Percentiles rank a stretch among this genome's conserved stretches.
These are phyloP conservation scores for Sebastes trivittatus DNA, from an alignment of 2,797 vertebrate species.

Conservation along the genomic window DNA sequence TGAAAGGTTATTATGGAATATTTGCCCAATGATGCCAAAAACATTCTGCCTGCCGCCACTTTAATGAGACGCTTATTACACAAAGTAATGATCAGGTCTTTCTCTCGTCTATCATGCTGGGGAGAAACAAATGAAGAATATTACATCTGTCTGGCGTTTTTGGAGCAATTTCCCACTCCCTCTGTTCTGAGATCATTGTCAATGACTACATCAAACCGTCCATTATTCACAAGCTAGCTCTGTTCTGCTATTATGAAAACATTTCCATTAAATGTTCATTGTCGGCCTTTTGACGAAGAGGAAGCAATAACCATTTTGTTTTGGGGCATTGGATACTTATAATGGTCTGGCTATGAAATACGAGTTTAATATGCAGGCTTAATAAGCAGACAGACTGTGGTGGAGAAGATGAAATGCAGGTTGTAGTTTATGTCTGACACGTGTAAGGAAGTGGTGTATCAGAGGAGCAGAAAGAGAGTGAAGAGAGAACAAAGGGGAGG, in stretches of 20 bases:
- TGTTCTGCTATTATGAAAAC: constrained; percentile 15
- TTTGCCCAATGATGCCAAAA: no score
- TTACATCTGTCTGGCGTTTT: constrained; percentile 1
- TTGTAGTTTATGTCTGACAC: constrained; percentile 5
- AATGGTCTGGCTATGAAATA: constrained; percentile 38
- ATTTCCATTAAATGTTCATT: constrained; percentile 41
- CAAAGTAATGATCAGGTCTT: not conserved
- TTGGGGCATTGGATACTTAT: constrained; percentile 10
- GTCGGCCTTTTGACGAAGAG: constrained; percentile 15
- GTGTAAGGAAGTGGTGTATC: constrained; percentile 4
- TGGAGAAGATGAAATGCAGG: constrained; percentile 15
- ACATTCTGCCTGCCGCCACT: no score
- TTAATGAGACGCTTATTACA: constrained; percentile 6
- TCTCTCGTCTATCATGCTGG: not conserved
- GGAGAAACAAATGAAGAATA: constrained; percentile 9
- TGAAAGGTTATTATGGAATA: no score
- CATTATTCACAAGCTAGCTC: not conserved
- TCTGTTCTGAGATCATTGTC: constrained; percentile 18
- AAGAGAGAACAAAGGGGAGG: constrained; percentile 18
- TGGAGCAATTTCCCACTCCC: constrained; percentile 5
- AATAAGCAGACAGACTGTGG: constrained; percentile 4
- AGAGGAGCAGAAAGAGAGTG: not conserved
- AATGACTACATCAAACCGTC: constrained; percentile 9
- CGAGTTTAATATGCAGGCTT: constrained; percentile 49
- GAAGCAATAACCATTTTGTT: constrained; percentile 46